Evolutionary conservation across 2,888 invertebrate genomes (phyloP).

Genomic region (Hecatera dysodea): DNA sequence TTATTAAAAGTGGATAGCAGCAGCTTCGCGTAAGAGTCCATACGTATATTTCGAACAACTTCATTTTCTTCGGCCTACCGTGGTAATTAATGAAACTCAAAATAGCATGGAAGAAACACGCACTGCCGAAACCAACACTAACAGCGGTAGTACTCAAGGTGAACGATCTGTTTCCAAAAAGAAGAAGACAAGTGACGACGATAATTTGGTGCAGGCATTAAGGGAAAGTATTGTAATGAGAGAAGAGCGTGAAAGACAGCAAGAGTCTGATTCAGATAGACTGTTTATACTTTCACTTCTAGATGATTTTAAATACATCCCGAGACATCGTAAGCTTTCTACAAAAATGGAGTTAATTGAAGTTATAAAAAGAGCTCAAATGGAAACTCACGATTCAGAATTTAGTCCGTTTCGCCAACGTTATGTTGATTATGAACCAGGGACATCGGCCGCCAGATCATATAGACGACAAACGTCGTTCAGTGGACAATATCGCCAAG

Average conservation of each 20-base stretch:
- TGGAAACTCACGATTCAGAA: constrained; percentile 54
- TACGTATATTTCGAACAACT: constrained; percentile 64
- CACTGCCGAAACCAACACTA: constrained; percentile 59
- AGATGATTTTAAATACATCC: background rate
- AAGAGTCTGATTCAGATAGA: constrained; percentile 64
- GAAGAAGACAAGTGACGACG: constrained; percentile 67
- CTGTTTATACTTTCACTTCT: constrained; percentile 1
- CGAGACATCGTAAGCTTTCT: constrained; percentile 65
- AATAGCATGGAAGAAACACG: constrained; percentile 54
- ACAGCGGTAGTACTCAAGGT: constrained; percentile 54
- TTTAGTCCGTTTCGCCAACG: constrained; percentile 64
- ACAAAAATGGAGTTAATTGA: constrained; percentile 68
- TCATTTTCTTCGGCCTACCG: constrained; percentile 47
- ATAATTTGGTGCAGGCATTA: constrained; percentile 66
- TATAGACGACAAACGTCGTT: constrained; percentile 65
- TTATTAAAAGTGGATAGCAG: constrained; percentile 67
- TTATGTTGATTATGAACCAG: constrained; percentile 66
- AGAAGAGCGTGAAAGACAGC: constrained; percentile 66
- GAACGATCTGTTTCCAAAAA: constrained; percentile 66
- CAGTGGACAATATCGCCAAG: constrained; percentile 66
- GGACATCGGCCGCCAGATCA: constrained; percentile 66
- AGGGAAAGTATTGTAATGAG: constrained; percentile 67
- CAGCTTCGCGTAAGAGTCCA: constrained; percentile 58
- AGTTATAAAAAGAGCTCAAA: constrained; percentile 68
- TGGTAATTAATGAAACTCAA: background rate